Evolutionary conservation across 1,140 invertebrate genomes (phyloP).

Genomic region (Formica selysi): DNA sequence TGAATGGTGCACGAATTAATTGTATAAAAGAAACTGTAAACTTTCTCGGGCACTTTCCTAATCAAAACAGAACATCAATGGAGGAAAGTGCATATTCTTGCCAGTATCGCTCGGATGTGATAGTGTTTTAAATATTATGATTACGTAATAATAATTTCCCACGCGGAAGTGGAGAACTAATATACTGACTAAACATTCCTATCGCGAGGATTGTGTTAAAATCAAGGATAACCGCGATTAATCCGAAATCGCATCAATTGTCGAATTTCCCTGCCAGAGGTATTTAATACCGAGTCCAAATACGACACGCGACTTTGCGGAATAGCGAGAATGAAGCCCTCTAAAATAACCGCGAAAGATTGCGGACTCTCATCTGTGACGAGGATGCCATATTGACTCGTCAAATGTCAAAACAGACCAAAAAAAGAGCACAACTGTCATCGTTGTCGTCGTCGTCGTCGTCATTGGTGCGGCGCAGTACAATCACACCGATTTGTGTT

Average conservation of each 20-base stretch:
- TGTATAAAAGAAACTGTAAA: not conserved
- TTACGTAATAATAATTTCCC: constrained; percentile 69
- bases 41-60: not conserved
- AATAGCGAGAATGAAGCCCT: not conserved
- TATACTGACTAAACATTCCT: constrained; percentile 27
- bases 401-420: constrained; percentile 73
- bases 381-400: constrained; percentile 72
- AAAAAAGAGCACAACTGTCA: constrained; percentile 52
- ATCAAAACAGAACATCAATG: not conserved
- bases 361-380: constrained; percentile 69
- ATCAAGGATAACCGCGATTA: not conserved
- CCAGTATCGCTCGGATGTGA: not conserved
- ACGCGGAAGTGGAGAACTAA: constrained; percentile 54
- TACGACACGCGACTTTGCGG: not conserved
- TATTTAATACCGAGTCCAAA: not conserved
- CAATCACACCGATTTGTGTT: not conserved
- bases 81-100: constrained; percentile 6
- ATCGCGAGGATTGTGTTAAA: constrained; percentile 22
- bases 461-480: not conserved
- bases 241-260: not conserved
- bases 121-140: constrained; percentile 59
- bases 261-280: not conserved
- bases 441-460: constrained; percentile 12
- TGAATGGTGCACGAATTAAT: not conserved
- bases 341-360: constrained; percentile 48